These are phyloP conservation scores for Drosophila neonasuta DNA, from an alignment of 2,888 invertebrate species.

Conservation along the genomic window DNA sequence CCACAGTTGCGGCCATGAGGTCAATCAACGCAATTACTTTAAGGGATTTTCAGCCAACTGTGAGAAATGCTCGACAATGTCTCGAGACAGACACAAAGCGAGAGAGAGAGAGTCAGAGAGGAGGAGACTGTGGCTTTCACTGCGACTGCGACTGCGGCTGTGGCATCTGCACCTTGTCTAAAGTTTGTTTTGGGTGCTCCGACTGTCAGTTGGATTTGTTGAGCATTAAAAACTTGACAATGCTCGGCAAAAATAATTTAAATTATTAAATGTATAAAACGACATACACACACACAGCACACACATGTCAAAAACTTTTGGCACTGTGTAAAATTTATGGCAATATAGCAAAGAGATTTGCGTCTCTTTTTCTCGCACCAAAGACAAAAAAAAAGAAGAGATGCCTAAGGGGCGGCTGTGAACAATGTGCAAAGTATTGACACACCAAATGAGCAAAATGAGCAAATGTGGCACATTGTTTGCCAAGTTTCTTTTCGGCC, in stretches of 20 bases:
- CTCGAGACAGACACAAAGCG: not conserved
- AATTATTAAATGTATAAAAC: slow-evolving; percentile 63
- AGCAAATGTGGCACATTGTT: slow-evolving; percentile 63
- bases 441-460: slow-evolving; percentile 66
- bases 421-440: slow-evolving; percentile 65
- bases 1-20: slow-evolving; percentile 63
- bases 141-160: not conserved
- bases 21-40: slow-evolving; percentile 67
- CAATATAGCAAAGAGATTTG: not conserved
- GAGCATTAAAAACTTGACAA: slow-evolving; percentile 48
- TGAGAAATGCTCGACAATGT: not conserved
- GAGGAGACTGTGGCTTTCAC: not conserved
- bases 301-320: slow-evolving; percentile 64
- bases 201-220: slow-evolving; percentile 39
- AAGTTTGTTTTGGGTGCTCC: slow-evolving; percentile 24
- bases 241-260: slow-evolving; percentile 41
- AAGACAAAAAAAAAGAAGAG: not conserved
- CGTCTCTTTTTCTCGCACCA: not conserved
- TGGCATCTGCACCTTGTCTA: slow-evolving; percentile 27
- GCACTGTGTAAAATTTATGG: slow-evolving; percentile 62
- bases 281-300: slow-evolving; percentile 18
- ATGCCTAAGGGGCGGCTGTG: not conserved
- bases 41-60: slow-evolving; percentile 22
- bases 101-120: not conserved
- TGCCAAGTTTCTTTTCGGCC: slow-evolving; percentile 38